Evolutionary conservation across 1,140 invertebrate species (phyloP).

Genomic region (Nebria ingens): DNA sequence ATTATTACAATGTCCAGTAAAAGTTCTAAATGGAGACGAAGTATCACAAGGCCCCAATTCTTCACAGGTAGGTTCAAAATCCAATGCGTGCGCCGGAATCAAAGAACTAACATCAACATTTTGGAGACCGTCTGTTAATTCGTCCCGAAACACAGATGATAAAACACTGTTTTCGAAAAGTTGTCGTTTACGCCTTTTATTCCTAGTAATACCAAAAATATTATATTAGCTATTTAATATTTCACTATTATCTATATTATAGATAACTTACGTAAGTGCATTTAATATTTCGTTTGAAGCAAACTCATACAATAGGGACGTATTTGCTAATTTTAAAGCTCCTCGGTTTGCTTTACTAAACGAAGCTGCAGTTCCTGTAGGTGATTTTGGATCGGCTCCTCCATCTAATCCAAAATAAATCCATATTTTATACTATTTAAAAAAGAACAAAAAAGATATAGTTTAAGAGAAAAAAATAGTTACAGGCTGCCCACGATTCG

Average conservation of each 20-base stretch:
- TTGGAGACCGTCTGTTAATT: conserved; percentile 59
- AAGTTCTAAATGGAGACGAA: conserved; percentile 65
- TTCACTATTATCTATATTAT: not conserved
- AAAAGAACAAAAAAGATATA: too few relatives aligned
- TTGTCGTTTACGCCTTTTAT: conserved; percentile 54
- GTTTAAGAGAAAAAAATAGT: conserved; percentile 23
- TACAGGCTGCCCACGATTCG: conserved; percentile 58
- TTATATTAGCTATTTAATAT: conserved; percentile 10
- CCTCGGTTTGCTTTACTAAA: conserved; percentile 80
- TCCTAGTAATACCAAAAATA: conserved; percentile 26
- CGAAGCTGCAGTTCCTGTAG: conserved; percentile 74
- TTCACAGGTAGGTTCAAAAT: conserved; percentile 45
- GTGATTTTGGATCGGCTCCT: conserved; percentile 71
- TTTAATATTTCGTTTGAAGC: conserved; percentile 76
- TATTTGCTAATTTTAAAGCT: conserved; percentile 70
- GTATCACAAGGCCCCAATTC: conserved; percentile 67
- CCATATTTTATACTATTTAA: not conserved
- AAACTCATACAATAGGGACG: conserved; percentile 77
- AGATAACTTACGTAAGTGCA: conserved; percentile 41
- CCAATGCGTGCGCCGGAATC: conserved; percentile 38
- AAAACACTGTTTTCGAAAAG: conserved; percentile 57
- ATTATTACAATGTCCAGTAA: conserved; percentile 88
- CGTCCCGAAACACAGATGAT: conserved; percentile 48
- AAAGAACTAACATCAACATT: conserved; percentile 56
- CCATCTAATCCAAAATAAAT: conserved; percentile 53